Evolutionary conservation across 2,113 vertebrate genomes (phyloP).

Genomic region (Glaucomys volans): DNA sequence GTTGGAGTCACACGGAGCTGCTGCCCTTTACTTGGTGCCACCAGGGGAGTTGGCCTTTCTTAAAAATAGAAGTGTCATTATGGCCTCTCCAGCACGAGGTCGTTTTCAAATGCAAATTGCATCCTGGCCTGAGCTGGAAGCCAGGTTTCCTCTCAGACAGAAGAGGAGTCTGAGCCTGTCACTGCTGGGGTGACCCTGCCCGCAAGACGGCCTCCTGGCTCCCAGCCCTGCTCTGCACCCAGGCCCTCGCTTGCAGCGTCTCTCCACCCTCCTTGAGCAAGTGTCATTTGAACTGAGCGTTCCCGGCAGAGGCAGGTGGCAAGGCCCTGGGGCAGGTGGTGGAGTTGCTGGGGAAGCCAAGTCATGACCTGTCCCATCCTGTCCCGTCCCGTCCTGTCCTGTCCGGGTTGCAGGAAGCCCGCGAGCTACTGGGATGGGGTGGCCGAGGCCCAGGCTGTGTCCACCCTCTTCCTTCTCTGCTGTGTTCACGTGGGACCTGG

Average conservation of each 20-base stretch:
- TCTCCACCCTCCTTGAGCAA: not conserved
- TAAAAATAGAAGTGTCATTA: slow-evolving; percentile 67
- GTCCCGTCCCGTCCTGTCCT: rapidly evolving
- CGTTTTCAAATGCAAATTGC: slow-evolving; percentile 29
- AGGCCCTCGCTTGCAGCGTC: not conserved
- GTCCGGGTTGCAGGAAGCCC: too few relatives aligned
- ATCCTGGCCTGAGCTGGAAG: rapidly evolving
- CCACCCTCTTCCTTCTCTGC: not conserved
- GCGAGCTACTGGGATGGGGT: rapidly evolving
- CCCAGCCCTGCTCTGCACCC: too few relatives aligned
- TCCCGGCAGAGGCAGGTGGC: not conserved
- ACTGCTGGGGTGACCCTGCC: rapidly evolving
- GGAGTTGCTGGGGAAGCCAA: rapidly evolving
- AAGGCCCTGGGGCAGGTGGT: not conserved
- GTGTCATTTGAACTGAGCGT: not conserved
- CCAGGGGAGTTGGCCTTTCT: slow-evolving; percentile 65
- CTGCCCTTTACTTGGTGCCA: slow-evolving; percentile 66
- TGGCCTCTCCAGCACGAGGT: not conserved
- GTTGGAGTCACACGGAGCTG: slow-evolving; percentile 52
- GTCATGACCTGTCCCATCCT: rapidly evolving
- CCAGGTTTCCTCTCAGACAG: not conserved
- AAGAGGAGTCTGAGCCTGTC: not conserved
- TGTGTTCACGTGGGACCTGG: too few relatives aligned
- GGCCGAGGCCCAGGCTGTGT: rapidly evolving
- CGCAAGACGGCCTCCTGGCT: rapidly evolving